Percentiles rank a stretch among this genome's conserved stretches.
These are phyloP conservation scores for Drosophila dunni DNA, from an alignment of 1,140 invertebrate species.

Conservation along the genomic window DNA sequence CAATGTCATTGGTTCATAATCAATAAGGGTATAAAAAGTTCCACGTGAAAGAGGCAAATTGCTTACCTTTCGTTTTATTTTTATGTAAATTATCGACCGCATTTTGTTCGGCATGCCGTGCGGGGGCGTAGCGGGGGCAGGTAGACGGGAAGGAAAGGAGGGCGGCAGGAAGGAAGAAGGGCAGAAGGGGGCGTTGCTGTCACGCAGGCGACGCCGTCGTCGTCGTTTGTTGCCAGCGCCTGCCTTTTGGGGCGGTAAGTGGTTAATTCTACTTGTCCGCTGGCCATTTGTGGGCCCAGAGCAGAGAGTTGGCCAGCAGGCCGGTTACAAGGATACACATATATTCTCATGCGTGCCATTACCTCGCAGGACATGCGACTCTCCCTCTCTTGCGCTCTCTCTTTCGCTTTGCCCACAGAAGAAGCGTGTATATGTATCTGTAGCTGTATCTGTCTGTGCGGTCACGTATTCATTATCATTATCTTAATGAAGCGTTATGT, in stretches of 20 bases:
- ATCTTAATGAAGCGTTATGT: constrained; percentile 82
- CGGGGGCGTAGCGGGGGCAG: background rate
- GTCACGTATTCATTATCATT: constrained; percentile 82
- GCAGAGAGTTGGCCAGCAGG: background rate
- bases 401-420: background rate
- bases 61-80: constrained; percentile 52
- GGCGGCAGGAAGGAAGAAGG: background rate
- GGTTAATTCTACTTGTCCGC: constrained; percentile 76
- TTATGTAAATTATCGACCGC: constrained; percentile 80
- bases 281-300: constrained; percentile 63
- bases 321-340: constrained; percentile 22
- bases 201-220: constrained; percentile 50
- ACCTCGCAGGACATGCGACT: constrained; percentile 59
- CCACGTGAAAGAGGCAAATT: constrained; percentile 1
- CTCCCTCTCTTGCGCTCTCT: background rate
- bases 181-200: constrained; percentile 19
- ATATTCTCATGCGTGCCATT: constrained; percentile 77
- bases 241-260: constrained; percentile 64
- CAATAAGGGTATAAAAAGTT: constrained; percentile 28
- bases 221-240: constrained; percentile 33
- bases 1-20: constrained; percentile 25
- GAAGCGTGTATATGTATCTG: constrained; percentile 13
- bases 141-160: background rate
- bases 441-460: constrained; percentile 33
- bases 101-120: constrained; percentile 34